phyloP scores from a whole-genome alignment of 1,140 invertebrate genomes.

The Proales similis region DNA sequence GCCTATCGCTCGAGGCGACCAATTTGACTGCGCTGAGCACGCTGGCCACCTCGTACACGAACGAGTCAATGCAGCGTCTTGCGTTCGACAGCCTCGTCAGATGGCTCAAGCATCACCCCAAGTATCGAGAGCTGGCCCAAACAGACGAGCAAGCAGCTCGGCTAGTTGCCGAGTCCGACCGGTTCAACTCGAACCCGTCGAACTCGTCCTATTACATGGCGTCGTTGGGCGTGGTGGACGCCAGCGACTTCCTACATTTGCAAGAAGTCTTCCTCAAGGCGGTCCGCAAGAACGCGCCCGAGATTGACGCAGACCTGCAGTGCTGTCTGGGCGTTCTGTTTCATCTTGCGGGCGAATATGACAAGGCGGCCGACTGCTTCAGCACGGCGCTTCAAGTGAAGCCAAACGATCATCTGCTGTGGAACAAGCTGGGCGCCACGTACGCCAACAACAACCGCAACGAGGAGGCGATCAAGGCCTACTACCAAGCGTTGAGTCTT shows the following conservation, averaged over 20 bases:
- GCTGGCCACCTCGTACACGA: constrained; percentile 85
- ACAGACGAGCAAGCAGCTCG: constrained; percentile 39
- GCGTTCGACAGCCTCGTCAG: constrained; percentile 58
- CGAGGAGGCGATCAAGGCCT: constrained; percentile 90
- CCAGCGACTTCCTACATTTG: constrained; percentile 15
- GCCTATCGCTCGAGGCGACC: constrained; percentile 69
- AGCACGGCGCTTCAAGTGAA: constrained; percentile 72
- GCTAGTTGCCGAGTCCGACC: constrained; percentile 39
- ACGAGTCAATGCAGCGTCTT: constrained; percentile 65
- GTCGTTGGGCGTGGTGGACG: constrained; percentile 2
- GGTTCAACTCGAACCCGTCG: not conserved
- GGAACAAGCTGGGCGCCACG: constrained; percentile 94
- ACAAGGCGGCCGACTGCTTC: constrained; percentile 94
- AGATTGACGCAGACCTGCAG: constrained; percentile 39
- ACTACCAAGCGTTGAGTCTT: constrained; percentile 78
- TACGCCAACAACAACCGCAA: constrained; percentile 87
- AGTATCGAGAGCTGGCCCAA: constrained; percentile 67
- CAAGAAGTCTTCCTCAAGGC: constrained; percentile 35
- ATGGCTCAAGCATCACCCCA: constrained; percentile 77
- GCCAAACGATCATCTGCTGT: constrained; percentile 79
- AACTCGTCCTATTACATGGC: constrained; percentile 15
- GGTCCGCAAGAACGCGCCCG: constrained; percentile 5
- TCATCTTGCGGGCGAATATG: constrained; percentile 83
- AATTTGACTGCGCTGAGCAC: constrained; percentile 78
- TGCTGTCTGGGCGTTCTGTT: constrained; percentile 89